A percentile compares a stretch with the other conserved stretches of the same genome.
Evolutionary conservation across 2,888 invertebrate species (phyloP).

Genomic region (Nebria brevicollis): DNA sequence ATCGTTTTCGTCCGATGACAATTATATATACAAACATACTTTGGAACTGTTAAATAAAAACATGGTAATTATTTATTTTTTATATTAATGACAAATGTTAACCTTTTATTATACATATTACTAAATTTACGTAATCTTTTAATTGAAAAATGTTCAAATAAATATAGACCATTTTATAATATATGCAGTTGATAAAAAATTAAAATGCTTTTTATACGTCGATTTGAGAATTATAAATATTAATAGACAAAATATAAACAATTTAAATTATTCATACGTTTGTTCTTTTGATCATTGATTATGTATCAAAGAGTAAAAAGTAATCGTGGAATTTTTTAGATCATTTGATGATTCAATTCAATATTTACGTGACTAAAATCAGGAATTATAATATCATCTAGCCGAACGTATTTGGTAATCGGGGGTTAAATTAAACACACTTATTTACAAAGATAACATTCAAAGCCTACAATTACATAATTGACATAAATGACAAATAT

Average conservation of each 20-base stretch:
- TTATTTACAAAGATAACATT: neutral
- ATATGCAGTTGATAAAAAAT: neutral
- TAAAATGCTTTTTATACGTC: neutral
- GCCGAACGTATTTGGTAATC: too few species aligned
- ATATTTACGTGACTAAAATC: too few species aligned
- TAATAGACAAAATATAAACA: neutral
- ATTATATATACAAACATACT: neutral
- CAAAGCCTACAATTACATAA: neutral
- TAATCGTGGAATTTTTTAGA: neutral
- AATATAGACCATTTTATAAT: neutral
- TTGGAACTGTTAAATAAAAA: neutral
- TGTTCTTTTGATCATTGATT: neutral
- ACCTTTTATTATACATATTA: neutral
- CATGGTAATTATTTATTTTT: neutral
- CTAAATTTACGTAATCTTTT: neutral
- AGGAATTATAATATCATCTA: too few species aligned
- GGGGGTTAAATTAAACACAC: too few species aligned
- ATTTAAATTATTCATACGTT: neutral
- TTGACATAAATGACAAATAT: neutral
- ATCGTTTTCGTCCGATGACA: neutral
- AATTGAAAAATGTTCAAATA: neutral
- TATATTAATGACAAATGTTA: neutral
- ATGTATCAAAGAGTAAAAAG: neutral
- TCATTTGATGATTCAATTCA: neutral
- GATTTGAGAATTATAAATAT: neutral